These are phyloP conservation scores for Caenorhabditis doughertyi DNA, from an alignment of 2,888 invertebrate genomes.

Conservation along the genomic window DNA sequence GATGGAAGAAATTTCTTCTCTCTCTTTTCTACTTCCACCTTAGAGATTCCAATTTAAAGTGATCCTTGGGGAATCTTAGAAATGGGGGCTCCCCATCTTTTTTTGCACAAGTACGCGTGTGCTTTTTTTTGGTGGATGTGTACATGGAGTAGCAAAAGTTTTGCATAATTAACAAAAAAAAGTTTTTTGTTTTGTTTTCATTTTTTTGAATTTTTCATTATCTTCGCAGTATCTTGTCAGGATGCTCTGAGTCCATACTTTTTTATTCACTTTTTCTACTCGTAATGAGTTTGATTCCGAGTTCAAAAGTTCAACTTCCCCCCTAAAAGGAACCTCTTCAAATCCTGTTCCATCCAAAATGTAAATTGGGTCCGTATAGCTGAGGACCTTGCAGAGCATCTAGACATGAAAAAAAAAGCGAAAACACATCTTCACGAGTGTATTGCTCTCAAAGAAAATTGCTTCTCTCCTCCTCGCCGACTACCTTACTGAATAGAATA, in stretches of 20 bases:
- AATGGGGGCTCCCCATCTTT: not conserved
- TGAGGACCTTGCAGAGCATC: too few species aligned
- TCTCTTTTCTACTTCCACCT: conserved; percentile 29
- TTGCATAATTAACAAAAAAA: conserved; percentile 18
- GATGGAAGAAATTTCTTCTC: not conserved
- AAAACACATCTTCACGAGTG: conserved; percentile 3
- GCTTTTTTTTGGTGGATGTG: not conserved
- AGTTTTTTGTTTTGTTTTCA: too few species aligned
- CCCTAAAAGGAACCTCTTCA: too few species aligned
- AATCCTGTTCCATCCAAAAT: not conserved
- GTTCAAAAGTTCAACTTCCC: too few species aligned
- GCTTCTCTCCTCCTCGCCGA: not conserved
- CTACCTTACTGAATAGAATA: conserved; percentile 21
- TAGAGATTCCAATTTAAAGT: conserved; percentile 39
- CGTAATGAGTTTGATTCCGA: too few species aligned
- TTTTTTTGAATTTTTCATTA: too few species aligned
- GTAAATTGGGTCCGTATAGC: too few species aligned
- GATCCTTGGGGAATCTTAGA: conserved; percentile 28
- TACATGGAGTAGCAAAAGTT: not conserved
- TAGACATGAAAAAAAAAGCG: not conserved
- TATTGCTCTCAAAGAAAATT: conserved; percentile 26
- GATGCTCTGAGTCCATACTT: too few species aligned
- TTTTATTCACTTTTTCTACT: too few species aligned
- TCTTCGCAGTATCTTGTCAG: too few species aligned
- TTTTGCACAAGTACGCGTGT: conserved; percentile 22